Conservation (phyloP, 2,888 invertebrate genomes). For the Patella ulyssiponensis region DNA sequence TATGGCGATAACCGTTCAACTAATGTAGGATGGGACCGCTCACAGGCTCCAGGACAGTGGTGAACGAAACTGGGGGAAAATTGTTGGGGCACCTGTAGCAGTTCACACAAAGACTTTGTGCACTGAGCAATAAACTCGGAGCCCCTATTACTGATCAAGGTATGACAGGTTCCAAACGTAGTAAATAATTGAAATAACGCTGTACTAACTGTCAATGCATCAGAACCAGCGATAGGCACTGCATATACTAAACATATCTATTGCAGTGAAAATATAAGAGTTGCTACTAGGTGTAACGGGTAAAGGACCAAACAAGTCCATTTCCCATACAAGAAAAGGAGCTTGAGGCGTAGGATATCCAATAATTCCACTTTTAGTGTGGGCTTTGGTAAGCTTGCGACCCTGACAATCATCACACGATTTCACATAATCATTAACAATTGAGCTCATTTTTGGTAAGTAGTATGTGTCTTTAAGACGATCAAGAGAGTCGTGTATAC, state of each 20-base stretch:
- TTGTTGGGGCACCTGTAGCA: neutral
- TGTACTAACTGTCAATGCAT: conserved; percentile 19
- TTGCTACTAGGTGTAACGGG: conserved; percentile 21
- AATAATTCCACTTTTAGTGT: conserved; percentile 3
- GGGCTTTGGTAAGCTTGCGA: too few species aligned
- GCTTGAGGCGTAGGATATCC: conserved; percentile 21
- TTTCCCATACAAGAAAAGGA: conserved; percentile 28
- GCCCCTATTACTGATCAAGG: conserved; percentile 11
- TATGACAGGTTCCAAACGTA: conserved; percentile 24
- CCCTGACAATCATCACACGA: too few species aligned
- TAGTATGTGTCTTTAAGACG: too few species aligned
- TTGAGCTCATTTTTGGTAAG: conserved; percentile 1
- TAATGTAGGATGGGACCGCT: conserved; percentile 28
- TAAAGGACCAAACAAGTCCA: conserved; percentile 25
- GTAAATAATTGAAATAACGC: conserved; percentile 21
- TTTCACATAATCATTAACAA: too few species aligned
- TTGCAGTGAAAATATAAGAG: conserved; percentile 23
- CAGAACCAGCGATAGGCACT: conserved; percentile 17
- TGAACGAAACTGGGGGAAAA: conserved; percentile 27
- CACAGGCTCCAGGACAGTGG: conserved; percentile 32
- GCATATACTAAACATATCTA: conserved; percentile 20
- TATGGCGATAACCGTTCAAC: conserved; percentile 31
- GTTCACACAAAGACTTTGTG: neutral
- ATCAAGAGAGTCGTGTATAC: too few species aligned
- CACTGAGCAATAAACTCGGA: neutral